A percentile compares a stretch with the other conserved stretches of the same genome.
Conservation (phyloP, 1,140 invertebrate species). For the Halictus rubicundus region DNA sequence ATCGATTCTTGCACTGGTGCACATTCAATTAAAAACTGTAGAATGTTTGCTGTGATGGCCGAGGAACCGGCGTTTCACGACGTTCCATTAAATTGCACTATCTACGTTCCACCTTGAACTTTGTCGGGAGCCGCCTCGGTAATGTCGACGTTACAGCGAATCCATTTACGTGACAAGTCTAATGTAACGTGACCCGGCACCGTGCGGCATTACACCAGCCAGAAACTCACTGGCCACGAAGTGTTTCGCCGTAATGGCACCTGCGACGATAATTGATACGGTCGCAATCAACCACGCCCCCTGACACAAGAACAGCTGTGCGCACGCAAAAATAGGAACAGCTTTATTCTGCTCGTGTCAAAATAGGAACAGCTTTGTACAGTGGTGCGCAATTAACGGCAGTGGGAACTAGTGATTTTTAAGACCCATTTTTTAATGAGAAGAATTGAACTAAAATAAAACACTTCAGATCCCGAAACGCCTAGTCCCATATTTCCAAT, state of each 20-base stretch:
- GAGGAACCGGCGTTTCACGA: neutral
- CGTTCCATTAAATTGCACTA: neutral
- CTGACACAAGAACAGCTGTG: neutral
- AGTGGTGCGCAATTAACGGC: no score
- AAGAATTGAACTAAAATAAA: no score
- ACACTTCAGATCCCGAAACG: no score
- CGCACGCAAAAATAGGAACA: no score
- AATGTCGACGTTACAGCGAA: conserved; percentile 23
- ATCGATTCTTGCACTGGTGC: no score
- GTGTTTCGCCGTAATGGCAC: conserved; percentile 10
- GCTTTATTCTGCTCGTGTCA: no score
- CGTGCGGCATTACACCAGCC: conserved; percentile 9
- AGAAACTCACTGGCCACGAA: conserved; percentile 20
- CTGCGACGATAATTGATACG: conserved; percentile 34
- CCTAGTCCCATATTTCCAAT: no score
- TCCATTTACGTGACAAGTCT: conserved; percentile 35
- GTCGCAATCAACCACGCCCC: neutral
- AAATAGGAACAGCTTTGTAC: no score
- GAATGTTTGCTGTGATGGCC: neutral
- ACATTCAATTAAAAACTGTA: no score
- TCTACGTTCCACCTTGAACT: neutral
- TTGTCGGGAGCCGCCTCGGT: conserved; percentile 5
- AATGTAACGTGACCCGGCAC: conserved; percentile 28
- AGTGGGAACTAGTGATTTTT: no score
- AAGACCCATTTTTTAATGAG: no score